Percentiles rank a stretch among this genome's conserved stretches.
Conservation (phyloP, 1,140 invertebrate species). For the Myzus persicae region DNA sequence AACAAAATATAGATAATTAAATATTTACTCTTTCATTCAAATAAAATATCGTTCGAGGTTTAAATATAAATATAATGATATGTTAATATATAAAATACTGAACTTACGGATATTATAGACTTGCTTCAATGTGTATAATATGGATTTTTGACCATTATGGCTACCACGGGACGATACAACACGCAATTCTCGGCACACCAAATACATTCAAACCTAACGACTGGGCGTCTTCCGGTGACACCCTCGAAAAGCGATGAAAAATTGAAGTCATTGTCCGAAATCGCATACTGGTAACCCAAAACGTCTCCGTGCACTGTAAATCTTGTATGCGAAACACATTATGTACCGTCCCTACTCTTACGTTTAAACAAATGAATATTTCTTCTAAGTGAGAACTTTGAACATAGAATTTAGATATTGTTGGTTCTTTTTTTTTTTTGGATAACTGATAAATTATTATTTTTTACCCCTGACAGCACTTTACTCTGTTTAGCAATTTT, state of each 20-base stretch:
- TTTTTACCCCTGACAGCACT: neutral
- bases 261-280: conserved; percentile 41
- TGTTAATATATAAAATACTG: neutral
- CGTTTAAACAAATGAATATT: conserved; percentile 27
- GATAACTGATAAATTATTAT: neutral
- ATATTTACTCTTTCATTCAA: neutral
- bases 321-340: conserved; percentile 32
- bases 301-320: conserved; percentile 14
- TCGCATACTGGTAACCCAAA: conserved; percentile 7
- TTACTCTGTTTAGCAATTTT: neutral
- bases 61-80: neutral
- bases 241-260: conserved; percentile 47
- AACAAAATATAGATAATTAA: neutral
- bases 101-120: neutral
- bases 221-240: conserved; percentile 50
- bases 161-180: neutral
- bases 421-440: neutral
- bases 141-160: neutral
- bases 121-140: neutral
- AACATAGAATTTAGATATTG: neutral
- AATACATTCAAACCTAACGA: conserved; percentile 46
- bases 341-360: neutral
- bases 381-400: conserved; percentile 4
- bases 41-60: neutral
- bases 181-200: neutral